Evolutionary conservation across 2,113 vertebrate genomes (phyloP).

Genomic region (Antechinus stuartii): DNA sequence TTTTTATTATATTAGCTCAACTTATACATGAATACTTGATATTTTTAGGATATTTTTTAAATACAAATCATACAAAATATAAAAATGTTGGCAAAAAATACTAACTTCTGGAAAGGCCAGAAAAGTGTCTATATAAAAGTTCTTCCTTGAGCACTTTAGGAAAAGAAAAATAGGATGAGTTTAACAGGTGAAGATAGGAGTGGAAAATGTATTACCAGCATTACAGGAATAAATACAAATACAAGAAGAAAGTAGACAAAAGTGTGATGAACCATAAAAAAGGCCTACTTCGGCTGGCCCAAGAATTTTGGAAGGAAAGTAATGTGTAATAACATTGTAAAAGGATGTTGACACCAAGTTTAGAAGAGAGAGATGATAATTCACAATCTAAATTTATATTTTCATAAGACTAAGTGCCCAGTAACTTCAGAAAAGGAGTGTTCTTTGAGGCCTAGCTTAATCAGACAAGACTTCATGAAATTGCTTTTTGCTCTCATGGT

Average conservation of each 20-base stretch:
- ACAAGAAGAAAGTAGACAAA: neutral
- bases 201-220: neutral
- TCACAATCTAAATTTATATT: too few species aligned
- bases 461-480: too few species aligned
- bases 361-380: neutral
- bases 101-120: neutral
- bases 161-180: neutral
- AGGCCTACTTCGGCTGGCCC: neutral
- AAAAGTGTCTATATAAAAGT: neutral
- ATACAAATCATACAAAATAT: neutral
- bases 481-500: too few species aligned
- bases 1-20: too few species aligned
- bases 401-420: neutral
- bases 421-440: too few species aligned
- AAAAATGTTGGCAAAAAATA: neutral
- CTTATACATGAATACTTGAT: too few species aligned
- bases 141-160: neutral
- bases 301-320: neutral
- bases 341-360: neutral
- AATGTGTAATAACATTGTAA: neutral
- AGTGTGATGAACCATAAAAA: neutral
- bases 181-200: neutral
- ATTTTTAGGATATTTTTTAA: neutral
- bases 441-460: too few species aligned
- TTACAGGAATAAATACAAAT: neutral